A percentile compares a stretch with the other conserved stretches of the same genome.
phyloP scores from a whole-genome alignment of 2,888 invertebrate species.

The Tetheella fluctuosa region DNA sequence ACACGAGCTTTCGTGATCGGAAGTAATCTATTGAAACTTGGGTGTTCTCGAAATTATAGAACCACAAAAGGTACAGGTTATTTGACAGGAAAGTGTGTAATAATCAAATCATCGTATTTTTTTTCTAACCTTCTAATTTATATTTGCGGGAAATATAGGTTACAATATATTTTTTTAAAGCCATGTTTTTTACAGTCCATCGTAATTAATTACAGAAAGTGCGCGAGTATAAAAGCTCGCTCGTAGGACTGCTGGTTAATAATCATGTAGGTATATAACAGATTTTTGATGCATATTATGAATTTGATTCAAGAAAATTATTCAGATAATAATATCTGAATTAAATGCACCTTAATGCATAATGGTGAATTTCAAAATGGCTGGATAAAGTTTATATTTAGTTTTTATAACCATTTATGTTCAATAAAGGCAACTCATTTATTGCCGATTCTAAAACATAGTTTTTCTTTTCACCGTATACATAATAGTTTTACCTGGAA shows the following conservation, averaged over 20 bases:
- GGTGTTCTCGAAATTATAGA: conserved; percentile 48
- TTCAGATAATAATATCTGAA: too few relatives aligned
- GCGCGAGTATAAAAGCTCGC: not conserved
- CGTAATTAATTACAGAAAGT: conserved; percentile 30
- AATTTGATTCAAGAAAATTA: not conserved
- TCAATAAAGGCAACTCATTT: too few relatives aligned
- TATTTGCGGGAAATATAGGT: not conserved
- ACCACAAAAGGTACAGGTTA: conserved; percentile 48
- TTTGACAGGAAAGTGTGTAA: conserved; percentile 38
- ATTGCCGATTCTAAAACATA: too few relatives aligned
- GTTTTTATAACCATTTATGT: too few relatives aligned
- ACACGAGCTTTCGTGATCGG: conserved; percentile 61
- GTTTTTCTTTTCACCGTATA: too few relatives aligned
- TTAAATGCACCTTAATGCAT: too few relatives aligned
- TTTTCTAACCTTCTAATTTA: not conserved
- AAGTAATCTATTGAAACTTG: conserved; percentile 59
- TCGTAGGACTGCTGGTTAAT: too few relatives aligned
- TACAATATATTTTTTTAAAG: conserved; percentile 8
- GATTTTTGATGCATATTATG: conserved; percentile 24
- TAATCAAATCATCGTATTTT: not conserved
- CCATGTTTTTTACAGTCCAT: conserved; percentile 3
- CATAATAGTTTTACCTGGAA: too few relatives aligned
- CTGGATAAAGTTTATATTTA: too few relatives aligned
- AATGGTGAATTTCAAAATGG: too few relatives aligned
- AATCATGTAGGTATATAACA: conserved; percentile 29